phyloP scores from a whole-genome alignment of 1,140 invertebrate species.

The Drosophila athabasca region DNA sequence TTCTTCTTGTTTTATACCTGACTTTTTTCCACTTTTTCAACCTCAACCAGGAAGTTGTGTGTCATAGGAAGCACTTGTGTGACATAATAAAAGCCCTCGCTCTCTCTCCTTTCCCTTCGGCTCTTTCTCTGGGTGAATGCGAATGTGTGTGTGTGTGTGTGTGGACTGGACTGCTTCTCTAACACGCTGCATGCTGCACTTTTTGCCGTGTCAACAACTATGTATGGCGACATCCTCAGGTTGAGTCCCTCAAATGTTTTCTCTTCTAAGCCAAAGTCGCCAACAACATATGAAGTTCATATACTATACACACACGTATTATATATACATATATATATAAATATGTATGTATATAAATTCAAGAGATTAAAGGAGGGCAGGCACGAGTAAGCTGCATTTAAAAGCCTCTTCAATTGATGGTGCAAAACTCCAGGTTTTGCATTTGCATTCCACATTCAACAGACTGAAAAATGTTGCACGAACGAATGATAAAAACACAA shows the following conservation, averaged over 20 bases:
- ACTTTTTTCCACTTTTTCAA: conserved; percentile 31
- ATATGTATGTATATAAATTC: conserved; percentile 22
- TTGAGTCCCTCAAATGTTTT: conserved; percentile 65
- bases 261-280: conserved; percentile 46
- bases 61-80: conserved; percentile 79
- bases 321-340: neutral
- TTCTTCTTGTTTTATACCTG: conserved; percentile 1
- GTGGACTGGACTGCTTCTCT: too few species aligned
- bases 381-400: conserved; percentile 25
- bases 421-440: conserved; percentile 7
- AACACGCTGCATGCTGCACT: conserved; percentile 55
- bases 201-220: conserved; percentile 66
- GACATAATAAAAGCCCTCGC: conserved; percentile 71
- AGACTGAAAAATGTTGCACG: conserved; percentile 8
- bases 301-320: conserved; percentile 8
- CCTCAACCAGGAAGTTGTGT: conserved; percentile 72
- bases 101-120: conserved; percentile 49
- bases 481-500: conserved; percentile 12
- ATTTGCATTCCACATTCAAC: conserved; percentile 29
- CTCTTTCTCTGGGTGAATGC: conserved; percentile 12
- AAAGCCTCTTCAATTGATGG: conserved; percentile 37
- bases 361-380: conserved; percentile 14
- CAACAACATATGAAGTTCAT: conserved; percentile 40
- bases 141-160: conserved; percentile 4
- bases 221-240: conserved; percentile 38